Evolutionary conservation across 2,888 invertebrate species (phyloP).

Genomic region (Cryptus armator): DNA sequence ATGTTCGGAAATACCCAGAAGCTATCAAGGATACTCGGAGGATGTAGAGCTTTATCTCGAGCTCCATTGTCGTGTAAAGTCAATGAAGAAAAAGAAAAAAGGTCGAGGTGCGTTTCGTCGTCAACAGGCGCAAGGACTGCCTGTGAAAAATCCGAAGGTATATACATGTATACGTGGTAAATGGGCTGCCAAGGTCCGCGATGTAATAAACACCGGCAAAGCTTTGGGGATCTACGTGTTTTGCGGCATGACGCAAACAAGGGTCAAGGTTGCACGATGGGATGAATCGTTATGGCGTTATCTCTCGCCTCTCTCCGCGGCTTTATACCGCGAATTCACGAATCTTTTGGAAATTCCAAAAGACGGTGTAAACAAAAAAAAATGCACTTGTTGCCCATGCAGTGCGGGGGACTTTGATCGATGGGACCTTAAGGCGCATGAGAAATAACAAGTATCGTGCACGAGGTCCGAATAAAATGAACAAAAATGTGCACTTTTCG

Average conservation of each 20-base stretch:
- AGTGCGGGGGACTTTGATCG: neutral
- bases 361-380: conserved; percentile 14
- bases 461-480: neutral
- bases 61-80: neutral
- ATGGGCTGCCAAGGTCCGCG: conserved; percentile 33
- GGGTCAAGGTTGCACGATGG: conserved; percentile 59
- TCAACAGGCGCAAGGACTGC: conserved; percentile 60
- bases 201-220: conserved; percentile 54
- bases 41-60: neutral
- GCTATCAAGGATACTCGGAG: neutral
- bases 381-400: neutral
- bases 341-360: conserved; percentile 22
- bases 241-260: conserved; percentile 42
- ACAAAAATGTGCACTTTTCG: too few species aligned
- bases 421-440: neutral
- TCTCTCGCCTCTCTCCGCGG: neutral
- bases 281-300: conserved; percentile 2
- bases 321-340: neutral
- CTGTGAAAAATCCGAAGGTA: conserved; percentile 31
- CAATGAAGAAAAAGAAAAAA: conserved; percentile 14
- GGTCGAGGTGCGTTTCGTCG: conserved; percentile 34
- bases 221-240: conserved; percentile 40
- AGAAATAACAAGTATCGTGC: neutral
- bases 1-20: neutral
- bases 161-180: neutral